Conservation (phyloP, 1,140 invertebrate genomes). For the Drosophila neocordata region DNA sequence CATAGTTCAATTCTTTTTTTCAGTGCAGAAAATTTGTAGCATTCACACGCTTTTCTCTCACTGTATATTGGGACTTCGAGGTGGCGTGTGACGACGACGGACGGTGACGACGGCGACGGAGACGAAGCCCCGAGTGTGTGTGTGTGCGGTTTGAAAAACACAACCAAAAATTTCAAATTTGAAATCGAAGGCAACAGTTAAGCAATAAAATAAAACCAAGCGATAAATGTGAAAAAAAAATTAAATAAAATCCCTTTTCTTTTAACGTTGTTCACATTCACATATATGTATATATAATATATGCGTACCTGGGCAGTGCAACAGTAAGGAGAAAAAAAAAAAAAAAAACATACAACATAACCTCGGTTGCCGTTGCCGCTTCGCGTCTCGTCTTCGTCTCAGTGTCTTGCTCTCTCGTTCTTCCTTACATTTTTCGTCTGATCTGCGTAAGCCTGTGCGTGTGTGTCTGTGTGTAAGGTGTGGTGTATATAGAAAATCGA, state of each 20-base stretch:
- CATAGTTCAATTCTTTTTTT: too few relatives aligned
- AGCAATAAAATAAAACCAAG: background rate
- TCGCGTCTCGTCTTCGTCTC: slow-evolving; percentile 31
- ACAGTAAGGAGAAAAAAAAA: slow-evolving; percentile 5
- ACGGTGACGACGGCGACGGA: slow-evolving; percentile 3
- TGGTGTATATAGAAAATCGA: slow-evolving; percentile 78
- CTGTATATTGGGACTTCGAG: background rate
- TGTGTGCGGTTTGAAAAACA: slow-evolving; percentile 16
- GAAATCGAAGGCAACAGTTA: slow-evolving; percentile 1
- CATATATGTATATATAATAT: background rate
- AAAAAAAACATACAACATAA: slow-evolving; percentile 14
- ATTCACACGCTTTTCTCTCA: background rate
- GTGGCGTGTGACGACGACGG: slow-evolving; percentile 15
- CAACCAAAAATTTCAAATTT: background rate
- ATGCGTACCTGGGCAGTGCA: slow-evolving; percentile 22
- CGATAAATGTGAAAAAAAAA: slow-evolving; percentile 6
- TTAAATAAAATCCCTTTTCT: background rate
- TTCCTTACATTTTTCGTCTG: too few relatives aligned
- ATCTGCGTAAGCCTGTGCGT: slow-evolving; percentile 10
- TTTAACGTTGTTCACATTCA: background rate
- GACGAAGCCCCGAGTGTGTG: slow-evolving; percentile 9
- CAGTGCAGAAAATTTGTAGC: too few relatives aligned
- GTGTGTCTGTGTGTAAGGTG: slow-evolving; percentile 60
- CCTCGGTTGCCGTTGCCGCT: slow-evolving; percentile 4
- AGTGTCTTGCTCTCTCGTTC: background rate